Evolutionary conservation across 2,888 invertebrate genomes (phyloP), one percentile per base, ranked within the genome.

Genomic region (Protodeltote pygarga): DNA sequence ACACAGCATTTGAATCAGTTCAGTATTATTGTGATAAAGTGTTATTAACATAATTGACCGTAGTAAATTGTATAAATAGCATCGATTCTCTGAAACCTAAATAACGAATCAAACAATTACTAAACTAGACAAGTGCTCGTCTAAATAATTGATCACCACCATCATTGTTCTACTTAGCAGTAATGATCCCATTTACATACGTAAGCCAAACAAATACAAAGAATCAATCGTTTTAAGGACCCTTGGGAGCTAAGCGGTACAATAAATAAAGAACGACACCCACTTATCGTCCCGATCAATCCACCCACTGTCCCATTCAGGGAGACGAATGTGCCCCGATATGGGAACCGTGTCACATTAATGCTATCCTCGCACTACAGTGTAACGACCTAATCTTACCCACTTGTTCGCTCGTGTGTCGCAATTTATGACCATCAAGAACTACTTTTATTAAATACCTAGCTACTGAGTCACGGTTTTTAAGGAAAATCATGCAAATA

Each of bases 281-380:
- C 66, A 63, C 60, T 64, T 63, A 62, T 55, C 47, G 35, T 32
- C 46, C 34, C 42, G 21, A 35, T 42, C 44, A 24, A 19, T 40
- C 42, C 52, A 27, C 55, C 49, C 53, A 42, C 54, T 45, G 65
- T 61, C 71, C 45, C 49, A 51, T 52, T 55, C 64, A 49, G 40
- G 50, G 37, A 61, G 65, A 71, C 59, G 53, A 71, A 63, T 44
- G 63, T 41, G 37, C 38, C 40, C 35, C 44, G 34, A 41, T 61
- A 53, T 65, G 69, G 48, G 65, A 66, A 68, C 51, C 58, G 49
- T 65, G 69, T 54, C 69, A 68, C 50, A 38, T 50, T 57, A 51
- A 55, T 45, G 58, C 44, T 38, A 28, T 51, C 25, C 38, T 28
- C 62, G 5, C 51, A 64, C 44, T 32, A 24, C 5, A 34, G 28